Conservation (phyloP, 2,888 invertebrate species). For the Spilarctia lutea region DNA sequence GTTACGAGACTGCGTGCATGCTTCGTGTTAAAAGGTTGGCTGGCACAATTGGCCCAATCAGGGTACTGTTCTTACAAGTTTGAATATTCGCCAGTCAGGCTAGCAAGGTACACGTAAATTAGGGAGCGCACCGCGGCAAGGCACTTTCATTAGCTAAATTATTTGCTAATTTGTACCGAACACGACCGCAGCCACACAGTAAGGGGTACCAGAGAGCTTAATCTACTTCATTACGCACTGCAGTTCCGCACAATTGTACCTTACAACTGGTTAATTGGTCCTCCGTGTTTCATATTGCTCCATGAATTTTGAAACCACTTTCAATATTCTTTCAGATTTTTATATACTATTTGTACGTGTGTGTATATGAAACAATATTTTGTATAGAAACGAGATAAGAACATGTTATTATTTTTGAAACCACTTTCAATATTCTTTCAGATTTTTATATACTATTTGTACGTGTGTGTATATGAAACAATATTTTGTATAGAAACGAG, state of each 20-base stretch:
- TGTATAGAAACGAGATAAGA: not conserved
- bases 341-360: not conserved
- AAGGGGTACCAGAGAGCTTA: conserved; percentile 66
- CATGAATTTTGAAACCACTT: not conserved
- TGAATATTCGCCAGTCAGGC: conserved; percentile 47
- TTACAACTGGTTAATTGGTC: conserved; percentile 1
- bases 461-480: too few species aligned
- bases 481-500: not conserved
- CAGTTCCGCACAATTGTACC: conserved; percentile 53
- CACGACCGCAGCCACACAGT: conserved; percentile 67
- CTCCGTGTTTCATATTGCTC: not conserved
- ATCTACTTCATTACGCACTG: conserved; percentile 75
- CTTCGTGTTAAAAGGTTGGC: conserved; percentile 41
- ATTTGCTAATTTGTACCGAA: conserved; percentile 79
- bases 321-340: not conserved
- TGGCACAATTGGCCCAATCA: conserved; percentile 56
- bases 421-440: too few species aligned
- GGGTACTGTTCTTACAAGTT: conserved; percentile 58
- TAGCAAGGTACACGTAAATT: conserved; percentile 55
- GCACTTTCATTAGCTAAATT: conserved; percentile 77
- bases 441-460: too few species aligned
- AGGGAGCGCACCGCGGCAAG: conserved; percentile 58
- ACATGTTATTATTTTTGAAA: too few species aligned
- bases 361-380: too few species aligned
- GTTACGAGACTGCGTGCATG: conserved; percentile 52